phyloP scores from a whole-genome alignment of 2,113 vertebrate species.

The Turnix velox region DNA sequence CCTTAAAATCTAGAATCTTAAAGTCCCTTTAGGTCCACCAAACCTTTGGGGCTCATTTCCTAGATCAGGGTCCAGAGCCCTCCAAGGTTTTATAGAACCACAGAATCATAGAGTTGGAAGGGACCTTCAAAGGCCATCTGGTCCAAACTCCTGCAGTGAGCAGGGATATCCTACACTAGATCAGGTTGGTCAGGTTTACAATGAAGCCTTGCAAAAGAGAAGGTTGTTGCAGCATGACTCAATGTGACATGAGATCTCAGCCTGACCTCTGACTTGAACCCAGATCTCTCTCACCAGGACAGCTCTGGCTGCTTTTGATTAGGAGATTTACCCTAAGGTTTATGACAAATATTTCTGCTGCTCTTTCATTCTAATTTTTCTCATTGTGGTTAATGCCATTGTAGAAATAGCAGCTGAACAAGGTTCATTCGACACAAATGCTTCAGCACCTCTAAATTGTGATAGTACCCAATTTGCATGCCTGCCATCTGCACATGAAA shows the following conservation, averaged over 20 bases:
- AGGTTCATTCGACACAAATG: not conserved
- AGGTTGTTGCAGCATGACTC: not conserved
- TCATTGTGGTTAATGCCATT: not conserved
- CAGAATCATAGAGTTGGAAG: too few relatives aligned
- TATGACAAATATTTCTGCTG: not conserved
- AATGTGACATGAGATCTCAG: not conserved
- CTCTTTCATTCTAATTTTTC: not conserved
- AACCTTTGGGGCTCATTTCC: not conserved
- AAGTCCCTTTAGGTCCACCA: too few relatives aligned
- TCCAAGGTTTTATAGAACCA: too few relatives aligned
- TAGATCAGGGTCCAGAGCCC: not conserved
- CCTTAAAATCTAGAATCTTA: too few relatives aligned
- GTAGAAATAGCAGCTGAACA: not conserved
- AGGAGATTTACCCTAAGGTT: not conserved
- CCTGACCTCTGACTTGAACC: not conserved
- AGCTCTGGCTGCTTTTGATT: not conserved
- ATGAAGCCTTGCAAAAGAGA: not conserved
- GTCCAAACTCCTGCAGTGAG: too few relatives aligned
- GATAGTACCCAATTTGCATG: slow-evolving; percentile 40
- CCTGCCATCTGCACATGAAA: slow-evolving; percentile 36
- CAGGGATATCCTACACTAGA: too few relatives aligned
- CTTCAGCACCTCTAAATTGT: slow-evolving; percentile 34
- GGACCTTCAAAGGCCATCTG: too few relatives aligned
- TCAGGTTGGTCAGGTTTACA: too few relatives aligned
- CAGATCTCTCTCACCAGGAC: not conserved